phyloP scores from a whole-genome alignment of 2,797 vertebrate genomes.

The Alca torda region DNA sequence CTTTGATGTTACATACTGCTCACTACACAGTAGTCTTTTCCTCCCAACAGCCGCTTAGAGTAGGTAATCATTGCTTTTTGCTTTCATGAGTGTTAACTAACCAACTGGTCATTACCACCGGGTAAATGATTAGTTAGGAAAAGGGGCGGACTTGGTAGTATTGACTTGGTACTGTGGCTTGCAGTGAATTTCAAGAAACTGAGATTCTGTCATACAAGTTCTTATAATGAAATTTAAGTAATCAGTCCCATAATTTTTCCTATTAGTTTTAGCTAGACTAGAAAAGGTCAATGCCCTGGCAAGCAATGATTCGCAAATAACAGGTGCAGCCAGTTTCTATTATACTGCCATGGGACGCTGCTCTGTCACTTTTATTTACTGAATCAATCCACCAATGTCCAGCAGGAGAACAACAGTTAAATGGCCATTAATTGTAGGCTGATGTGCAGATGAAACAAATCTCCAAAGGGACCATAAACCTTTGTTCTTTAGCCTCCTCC shows the following conservation, averaged over 20 bases:
- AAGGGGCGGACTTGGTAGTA: not conserved
- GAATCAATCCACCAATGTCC: constrained; percentile 85
- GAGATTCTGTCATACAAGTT: constrained; percentile 8
- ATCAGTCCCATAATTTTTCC: constrained; percentile 71
- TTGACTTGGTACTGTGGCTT: not conserved
- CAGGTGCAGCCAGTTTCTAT: constrained; percentile 79
- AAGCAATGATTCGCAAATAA: constrained; percentile 80
- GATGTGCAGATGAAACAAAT: constrained; percentile 84
- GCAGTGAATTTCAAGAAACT: constrained; percentile 18
- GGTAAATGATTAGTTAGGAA: not conserved
- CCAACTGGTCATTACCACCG: not conserved
- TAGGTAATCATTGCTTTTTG: not conserved
- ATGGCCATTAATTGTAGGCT: constrained; percentile 83
- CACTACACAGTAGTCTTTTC: not conserved
- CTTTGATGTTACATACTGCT: not conserved
- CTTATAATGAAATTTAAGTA: constrained; percentile 60
- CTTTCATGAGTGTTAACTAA: not conserved
- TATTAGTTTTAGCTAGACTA: constrained; percentile 75
- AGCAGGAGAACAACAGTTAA: constrained; percentile 83
- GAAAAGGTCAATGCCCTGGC: constrained; percentile 78
- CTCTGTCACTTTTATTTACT: constrained; percentile 85
- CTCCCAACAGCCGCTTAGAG: not conserved
- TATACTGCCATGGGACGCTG: constrained; percentile 73
- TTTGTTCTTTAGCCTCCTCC: constrained; percentile 79
- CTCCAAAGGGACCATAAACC: constrained; percentile 80